Conservation (phyloP, 2,797 vertebrate genomes). For the Notolabrus celidotus region DNA sequence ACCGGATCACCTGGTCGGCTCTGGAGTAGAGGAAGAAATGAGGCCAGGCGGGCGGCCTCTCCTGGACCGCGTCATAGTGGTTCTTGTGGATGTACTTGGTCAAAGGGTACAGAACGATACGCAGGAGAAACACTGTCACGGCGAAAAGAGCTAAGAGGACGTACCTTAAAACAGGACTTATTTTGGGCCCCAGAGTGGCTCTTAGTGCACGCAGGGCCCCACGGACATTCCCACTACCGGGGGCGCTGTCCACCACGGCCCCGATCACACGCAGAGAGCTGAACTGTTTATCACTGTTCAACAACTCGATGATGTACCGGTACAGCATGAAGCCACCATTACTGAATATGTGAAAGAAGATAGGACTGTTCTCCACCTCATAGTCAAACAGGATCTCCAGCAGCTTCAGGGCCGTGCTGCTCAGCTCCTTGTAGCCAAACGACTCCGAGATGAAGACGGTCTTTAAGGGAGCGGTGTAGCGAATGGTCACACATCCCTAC, state of each 20-base stretch:
- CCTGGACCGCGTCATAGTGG: slow-evolving; percentile 90
- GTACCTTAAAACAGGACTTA: slow-evolving; percentile 83
- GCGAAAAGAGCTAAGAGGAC: slow-evolving; percentile 87
- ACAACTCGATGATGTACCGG: slow-evolving; percentile 90
- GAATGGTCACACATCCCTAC: slow-evolving; percentile 93
- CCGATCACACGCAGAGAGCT: slow-evolving; percentile 87
- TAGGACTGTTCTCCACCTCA: slow-evolving; percentile 90
- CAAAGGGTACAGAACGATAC: slow-evolving; percentile 89
- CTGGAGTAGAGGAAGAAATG: slow-evolving; percentile 94
- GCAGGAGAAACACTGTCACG: slow-evolving; percentile 82
- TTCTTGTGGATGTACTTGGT: slow-evolving; percentile 91
- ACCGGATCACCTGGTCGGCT: slow-evolving; percentile 87
- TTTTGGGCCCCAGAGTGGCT: slow-evolving; percentile 81
- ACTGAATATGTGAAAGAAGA: slow-evolving; percentile 96
- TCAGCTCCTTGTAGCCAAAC: slow-evolving; percentile 93
- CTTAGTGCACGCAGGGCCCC: slow-evolving; percentile 90
- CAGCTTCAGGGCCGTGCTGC: slow-evolving; percentile 86
- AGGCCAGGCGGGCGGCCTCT: slow-evolving; percentile 89
- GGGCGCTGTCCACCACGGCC: slow-evolving; percentile 92
- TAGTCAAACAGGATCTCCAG: slow-evolving; percentile 94
- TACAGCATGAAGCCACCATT: slow-evolving; percentile 97
- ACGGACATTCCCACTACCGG: slow-evolving; percentile 88
- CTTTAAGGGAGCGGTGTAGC: slow-evolving; percentile 93
- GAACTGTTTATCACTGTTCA: slow-evolving; percentile 87
- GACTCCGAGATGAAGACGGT: slow-evolving; percentile 93